Percentiles rank a stretch among this genome's conserved stretches.
These are phyloP conservation scores for Psittacula echo DNA, from an alignment of 2,797 vertebrate species.

Conservation along the genomic window DNA sequence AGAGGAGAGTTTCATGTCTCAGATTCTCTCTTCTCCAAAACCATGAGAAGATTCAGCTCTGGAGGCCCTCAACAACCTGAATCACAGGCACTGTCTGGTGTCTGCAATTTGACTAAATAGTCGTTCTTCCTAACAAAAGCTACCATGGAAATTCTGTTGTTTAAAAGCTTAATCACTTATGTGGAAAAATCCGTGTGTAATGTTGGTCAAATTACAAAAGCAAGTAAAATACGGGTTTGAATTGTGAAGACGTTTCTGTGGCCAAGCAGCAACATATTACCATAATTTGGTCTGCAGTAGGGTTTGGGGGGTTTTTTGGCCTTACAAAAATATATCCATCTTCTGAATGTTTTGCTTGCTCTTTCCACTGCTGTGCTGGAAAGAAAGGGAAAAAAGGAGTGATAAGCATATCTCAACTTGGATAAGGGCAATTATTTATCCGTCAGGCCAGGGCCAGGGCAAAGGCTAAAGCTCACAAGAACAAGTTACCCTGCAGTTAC, in stretches of 20 bases:
- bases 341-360: background rate
- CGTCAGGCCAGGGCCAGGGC: background rate
- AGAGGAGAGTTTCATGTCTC: background rate
- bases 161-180: background rate
- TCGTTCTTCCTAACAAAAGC: background rate
- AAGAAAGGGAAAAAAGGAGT: background rate
- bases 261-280: background rate
- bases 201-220: background rate
- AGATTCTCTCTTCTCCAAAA: background rate
- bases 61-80: background rate
- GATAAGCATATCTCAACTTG: background rate
- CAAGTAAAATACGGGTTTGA: background rate
- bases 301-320: background rate
- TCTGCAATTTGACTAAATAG: background rate
- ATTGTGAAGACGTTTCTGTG: background rate
- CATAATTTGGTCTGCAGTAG: background rate
- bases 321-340: background rate
- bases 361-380: background rate
- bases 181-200: background rate
- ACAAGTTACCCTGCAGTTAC: background rate
- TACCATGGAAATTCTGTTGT: background rate
- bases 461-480: constrained; percentile 32
- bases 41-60: background rate
- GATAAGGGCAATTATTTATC: background rate
- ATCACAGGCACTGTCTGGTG: background rate